Evolutionary conservation across 2,888 invertebrate species (phyloP).

Genomic region (Ectobius pallidus): DNA sequence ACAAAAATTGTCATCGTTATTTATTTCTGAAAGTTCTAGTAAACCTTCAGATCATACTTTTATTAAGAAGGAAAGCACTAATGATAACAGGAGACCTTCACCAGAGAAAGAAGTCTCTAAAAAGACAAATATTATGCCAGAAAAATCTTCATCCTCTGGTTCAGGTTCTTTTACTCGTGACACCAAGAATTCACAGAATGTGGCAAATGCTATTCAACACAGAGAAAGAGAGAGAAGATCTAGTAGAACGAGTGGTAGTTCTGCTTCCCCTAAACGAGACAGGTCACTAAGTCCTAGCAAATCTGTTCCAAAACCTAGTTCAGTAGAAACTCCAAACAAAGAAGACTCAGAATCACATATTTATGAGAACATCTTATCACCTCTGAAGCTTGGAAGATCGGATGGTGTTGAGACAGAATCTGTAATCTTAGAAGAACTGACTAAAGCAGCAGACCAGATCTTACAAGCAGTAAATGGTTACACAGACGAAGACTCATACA

Average conservation of each 20-base stretch:
- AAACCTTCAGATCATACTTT: background rate
- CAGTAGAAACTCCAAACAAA: background rate
- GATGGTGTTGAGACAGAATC: conserved; percentile 35
- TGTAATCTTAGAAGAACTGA: conserved; percentile 61
- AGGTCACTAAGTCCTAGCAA: conserved; percentile 6
- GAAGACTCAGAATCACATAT: conserved; percentile 31
- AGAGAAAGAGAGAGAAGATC: background rate
- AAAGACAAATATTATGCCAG: background rate
- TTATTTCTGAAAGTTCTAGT: too few relatives aligned
- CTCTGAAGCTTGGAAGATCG: too few relatives aligned
- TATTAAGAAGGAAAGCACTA: background rate
- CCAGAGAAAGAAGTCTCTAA: background rate
- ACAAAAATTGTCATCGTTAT: background rate
- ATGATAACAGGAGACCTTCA: too few relatives aligned
- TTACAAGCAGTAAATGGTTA: conserved; percentile 61
- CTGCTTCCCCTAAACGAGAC: background rate
- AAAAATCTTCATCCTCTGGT: background rate
- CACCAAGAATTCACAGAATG: background rate
- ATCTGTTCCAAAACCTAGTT: too few relatives aligned
- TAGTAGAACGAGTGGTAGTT: background rate
- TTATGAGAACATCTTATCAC: conserved; percentile 25
- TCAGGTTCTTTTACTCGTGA: background rate
- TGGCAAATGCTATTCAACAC: background rate
- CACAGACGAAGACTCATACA: conserved; percentile 57
- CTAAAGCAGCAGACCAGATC: conserved; percentile 65